Evolutionary conservation across 30 jellyfish, hydroid and myxozoan species (phyloP).

Genomic region (Aurelia aurita): DNA sequence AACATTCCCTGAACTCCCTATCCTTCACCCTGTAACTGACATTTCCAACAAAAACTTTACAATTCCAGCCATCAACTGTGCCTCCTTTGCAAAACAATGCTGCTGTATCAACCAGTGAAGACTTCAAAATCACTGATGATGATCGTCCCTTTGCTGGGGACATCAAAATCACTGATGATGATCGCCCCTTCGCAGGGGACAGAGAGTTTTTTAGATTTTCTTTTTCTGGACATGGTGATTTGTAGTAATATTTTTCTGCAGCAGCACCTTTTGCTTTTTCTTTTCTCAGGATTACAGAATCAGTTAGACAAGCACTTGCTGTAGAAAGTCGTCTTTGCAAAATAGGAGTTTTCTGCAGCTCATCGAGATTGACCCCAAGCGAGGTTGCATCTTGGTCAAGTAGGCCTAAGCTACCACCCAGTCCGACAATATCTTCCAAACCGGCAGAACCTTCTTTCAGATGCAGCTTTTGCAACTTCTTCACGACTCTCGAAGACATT

Average conservation of each 20-base stretch:
- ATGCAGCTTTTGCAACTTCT: slow-evolving; percentile 68
- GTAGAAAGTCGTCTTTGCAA: slow-evolving; percentile 7
- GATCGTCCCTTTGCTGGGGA: slow-evolving; percentile 7
- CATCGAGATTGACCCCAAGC: background rate
- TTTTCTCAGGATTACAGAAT: slow-evolving; percentile 25
- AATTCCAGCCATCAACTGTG: slow-evolving; percentile 36
- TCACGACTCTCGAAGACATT: slow-evolving; percentile 55
- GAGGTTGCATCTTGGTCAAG: slow-evolving; percentile 4
- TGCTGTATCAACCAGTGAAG: slow-evolving; percentile 67
- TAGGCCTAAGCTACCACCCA: slow-evolving; percentile 5
- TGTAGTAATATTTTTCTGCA: slow-evolving; percentile 48
- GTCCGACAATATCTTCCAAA: slow-evolving; percentile 52
- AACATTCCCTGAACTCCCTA: slow-evolving; percentile 80
- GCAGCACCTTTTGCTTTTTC: slow-evolving; percentile 40
- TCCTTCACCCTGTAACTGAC: slow-evolving; percentile 75
- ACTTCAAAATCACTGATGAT: background rate
- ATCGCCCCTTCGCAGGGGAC: background rate
- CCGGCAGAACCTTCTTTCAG: slow-evolving; percentile 54
- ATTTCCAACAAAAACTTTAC: slow-evolving; percentile 86
- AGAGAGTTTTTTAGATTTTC: slow-evolving; percentile 7
- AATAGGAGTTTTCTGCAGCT: slow-evolving; percentile 18
- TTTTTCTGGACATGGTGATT: slow-evolving; percentile 58
- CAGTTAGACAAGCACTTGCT: slow-evolving; percentile 9
- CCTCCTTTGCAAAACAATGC: slow-evolving; percentile 65
- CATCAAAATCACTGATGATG: background rate